Base-by-base conservation (phyloP, 2,113 vertebrate genomes). In the Hassar affinis region DNA sequence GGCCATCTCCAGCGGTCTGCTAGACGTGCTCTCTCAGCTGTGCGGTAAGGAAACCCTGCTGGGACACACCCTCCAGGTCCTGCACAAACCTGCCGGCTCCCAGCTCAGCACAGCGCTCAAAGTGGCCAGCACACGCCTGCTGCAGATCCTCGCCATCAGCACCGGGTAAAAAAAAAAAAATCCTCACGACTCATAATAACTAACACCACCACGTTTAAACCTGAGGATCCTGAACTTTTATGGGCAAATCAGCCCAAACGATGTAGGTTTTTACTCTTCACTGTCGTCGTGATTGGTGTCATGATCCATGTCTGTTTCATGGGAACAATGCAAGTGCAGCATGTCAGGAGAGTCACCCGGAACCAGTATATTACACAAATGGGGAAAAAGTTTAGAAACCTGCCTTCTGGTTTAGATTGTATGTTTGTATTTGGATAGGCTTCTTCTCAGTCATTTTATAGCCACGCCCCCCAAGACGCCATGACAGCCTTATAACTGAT, bases 131-230 rank as follows among this genome's bases (percentile, higher is more conserved):
- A 99, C 97, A 0, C 94, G 98, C 33, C 91, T 99, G 27, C 95
- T 99, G 61, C 98, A 99, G 90, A 99, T 99, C 85, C 93, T 99
- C 0, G 97, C 97, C 88, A 99, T 99, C 91, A 99, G 97, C 88
- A 99, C 98, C 0, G 98, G 98, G 98, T 99, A 83, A 68, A 69
- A 47, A 75, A 51, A 51, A 15, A 25, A 71, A 71, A 47, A 1
- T 2, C 27, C 0, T 8, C n/a, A 11, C 9, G 5, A 17, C 61
- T 64, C 27, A 33, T 66, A 20, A 35, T 38, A 8, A 22, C 18
- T 9, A 15, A n/a, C 38, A n/a, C 11, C 22, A 45, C 9, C 4
- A 33, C 12, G 30, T 64, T 64, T 64, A 33, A 38, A 2, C 9
- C 4, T 25, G 33, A 0, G 1, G 18, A 11, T 68, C 0, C 18